Percentiles rank a stretch among this genome's conserved stretches.
These are phyloP conservation scores for Salpingus planirostris DNA, from an alignment of 2,888 invertebrate genomes.

Conservation along the genomic window DNA sequence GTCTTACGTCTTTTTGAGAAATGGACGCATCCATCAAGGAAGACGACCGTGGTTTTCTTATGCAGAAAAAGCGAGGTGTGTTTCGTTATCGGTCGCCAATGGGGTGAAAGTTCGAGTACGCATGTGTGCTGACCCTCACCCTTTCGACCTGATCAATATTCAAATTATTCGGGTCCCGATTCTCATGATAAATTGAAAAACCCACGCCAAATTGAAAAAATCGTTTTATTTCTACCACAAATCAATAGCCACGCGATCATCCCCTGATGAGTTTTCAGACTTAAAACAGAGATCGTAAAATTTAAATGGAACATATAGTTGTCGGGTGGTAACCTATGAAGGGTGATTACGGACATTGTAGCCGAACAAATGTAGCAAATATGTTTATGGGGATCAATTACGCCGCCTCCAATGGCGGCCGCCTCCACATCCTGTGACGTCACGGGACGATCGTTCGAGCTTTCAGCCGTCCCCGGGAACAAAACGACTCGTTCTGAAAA, in stretches of 20 bases:
- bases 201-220: too few species aligned
- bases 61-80: constrained; percentile 9
- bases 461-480: constrained; percentile 21
- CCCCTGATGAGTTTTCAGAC: too few species aligned
- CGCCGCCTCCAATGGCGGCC: constrained; percentile 22
- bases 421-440: constrained; percentile 22
- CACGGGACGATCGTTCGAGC: constrained; percentile 30
- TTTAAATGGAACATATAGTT: too few species aligned
- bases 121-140: constrained; percentile 17
- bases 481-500: constrained; percentile 10
- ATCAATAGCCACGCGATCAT: too few species aligned
- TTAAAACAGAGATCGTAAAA: too few species aligned
- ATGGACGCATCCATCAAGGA: too few species aligned
- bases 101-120: constrained; percentile 7
- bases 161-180: too few species aligned
- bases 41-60: too few species aligned
- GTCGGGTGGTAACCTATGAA: background rate
- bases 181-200: background rate
- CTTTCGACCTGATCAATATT: constrained; percentile 19
- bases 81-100: constrained; percentile 16
- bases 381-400: constrained; percentile 28
- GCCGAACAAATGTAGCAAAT: too few species aligned
- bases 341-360: background rate
- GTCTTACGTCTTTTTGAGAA: too few species aligned
- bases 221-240: constrained; percentile 1